Evolutionary conservation across 2,797 vertebrate genomes (phyloP).

Genomic region (Sphenodon punctatus): DNA sequence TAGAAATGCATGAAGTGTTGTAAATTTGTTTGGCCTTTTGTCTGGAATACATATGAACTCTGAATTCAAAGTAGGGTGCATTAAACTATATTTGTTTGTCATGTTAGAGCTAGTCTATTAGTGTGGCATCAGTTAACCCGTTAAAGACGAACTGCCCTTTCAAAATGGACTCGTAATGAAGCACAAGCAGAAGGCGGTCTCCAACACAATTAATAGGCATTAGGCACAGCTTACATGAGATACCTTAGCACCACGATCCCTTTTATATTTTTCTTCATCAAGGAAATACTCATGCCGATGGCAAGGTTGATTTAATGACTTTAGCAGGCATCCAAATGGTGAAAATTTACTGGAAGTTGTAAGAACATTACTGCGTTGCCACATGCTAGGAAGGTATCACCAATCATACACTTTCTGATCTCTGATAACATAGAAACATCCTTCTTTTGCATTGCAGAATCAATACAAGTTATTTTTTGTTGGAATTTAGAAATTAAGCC

Average conservation of each 20-base stretch:
- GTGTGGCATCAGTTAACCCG: slow-evolving; percentile 71
- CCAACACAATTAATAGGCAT: slow-evolving; percentile 61
- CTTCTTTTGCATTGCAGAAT: slow-evolving; percentile 30
- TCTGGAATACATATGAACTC: slow-evolving; percentile 80
- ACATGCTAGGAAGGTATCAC: slow-evolving; percentile 43
- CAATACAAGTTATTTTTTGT: slow-evolving; percentile 25
- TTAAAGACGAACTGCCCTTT: slow-evolving; percentile 50
- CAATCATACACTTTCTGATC: slow-evolving; percentile 26
- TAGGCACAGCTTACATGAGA: slow-evolving; percentile 33
- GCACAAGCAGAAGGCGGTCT: slow-evolving; percentile 11
- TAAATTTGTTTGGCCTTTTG: slow-evolving; percentile 93
- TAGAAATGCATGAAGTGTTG: slow-evolving; percentile 86
- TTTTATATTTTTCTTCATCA: slow-evolving; percentile 22
- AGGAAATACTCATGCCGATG: slow-evolving; percentile 46
- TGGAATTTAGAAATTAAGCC: slow-evolving; percentile 52
- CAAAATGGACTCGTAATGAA: slow-evolving; percentile 51
- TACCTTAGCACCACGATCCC: slow-evolving; percentile 37
- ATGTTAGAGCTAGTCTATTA: slow-evolving; percentile 61
- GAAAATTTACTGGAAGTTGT: slow-evolving; percentile 63
- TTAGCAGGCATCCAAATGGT: slow-evolving; percentile 37
- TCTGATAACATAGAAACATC: neutral
- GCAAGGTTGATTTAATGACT: slow-evolving; percentile 49
- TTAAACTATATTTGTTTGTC: slow-evolving; percentile 74
- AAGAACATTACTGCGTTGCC: slow-evolving; percentile 27
- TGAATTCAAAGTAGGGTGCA: slow-evolving; percentile 77